Base-by-base conservation (phyloP, 2,888 invertebrate genomes). In the Ceramica pisi region DNA sequence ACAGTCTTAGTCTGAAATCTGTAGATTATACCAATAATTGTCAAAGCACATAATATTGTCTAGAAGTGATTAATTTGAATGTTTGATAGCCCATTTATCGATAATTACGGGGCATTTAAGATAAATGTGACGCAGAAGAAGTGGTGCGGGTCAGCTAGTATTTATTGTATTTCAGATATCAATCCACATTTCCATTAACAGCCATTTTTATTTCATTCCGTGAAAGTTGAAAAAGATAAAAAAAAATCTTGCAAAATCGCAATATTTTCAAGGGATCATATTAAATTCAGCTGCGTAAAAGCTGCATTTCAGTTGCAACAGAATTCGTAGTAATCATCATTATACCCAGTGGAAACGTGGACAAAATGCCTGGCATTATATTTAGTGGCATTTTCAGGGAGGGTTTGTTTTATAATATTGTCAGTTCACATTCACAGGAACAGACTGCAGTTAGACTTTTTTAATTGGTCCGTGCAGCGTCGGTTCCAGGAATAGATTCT, bases 381-480 rank as follows among this genome's bases (percentile, higher is more conserved):
- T 75, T 62, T 56, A 38, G n/a, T 48, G 35, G 46, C 21, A 53
- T 70, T 76, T 64, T 48, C 31, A 63, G 50, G n/a, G 26, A 60
- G 3, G n/a, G n/a, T 19, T 63, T 59, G 23, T 46, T 55, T 35
- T 21, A 65, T 10, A 53, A 50, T 71, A 71, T 81, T 65, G 51
- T 56, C 51, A 56, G 61, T 69, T 72, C 31, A 26, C 61, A 31
- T 69, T 72, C 31, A 26, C 61, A 31, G 62, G 67, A 74, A 65
- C 73, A 72, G 50, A 63, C 67, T 61, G 63, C 51, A 50, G 68
- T 68, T 69, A 63, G 69, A 80, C 60, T 65, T 80, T 78, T 85
- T 77, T 86, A 84, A 86, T 86, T 84, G 77, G 77, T 74, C 65
- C 67, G 69, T 61, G 68, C 71, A 50, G 38, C 61, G 65, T n/a